Evolutionary conservation across 1,140 invertebrate genomes (phyloP).

Genomic region (Drosophila novamexicana): DNA sequence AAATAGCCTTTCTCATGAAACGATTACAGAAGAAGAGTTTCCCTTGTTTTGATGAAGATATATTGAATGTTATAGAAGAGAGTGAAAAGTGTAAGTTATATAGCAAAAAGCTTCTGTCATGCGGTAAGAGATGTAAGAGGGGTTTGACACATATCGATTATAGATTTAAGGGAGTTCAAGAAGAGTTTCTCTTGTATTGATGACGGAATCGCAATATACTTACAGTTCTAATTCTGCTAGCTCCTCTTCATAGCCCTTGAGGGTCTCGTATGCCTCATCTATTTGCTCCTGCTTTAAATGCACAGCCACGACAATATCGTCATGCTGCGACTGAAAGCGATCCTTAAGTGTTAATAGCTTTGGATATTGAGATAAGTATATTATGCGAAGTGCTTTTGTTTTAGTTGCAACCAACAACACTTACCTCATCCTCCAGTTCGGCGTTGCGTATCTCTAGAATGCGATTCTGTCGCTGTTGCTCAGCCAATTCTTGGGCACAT

Average conservation of each 20-base stretch:
- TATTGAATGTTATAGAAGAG: too few species aligned
- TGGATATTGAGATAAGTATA: too few species aligned
- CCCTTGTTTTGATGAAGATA: too few species aligned
- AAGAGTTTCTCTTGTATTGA: neutral
- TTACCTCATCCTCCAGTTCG: constrained; percentile 36
- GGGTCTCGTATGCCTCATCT: neutral
- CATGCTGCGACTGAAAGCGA: constrained; percentile 22
- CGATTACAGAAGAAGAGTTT: too few species aligned
- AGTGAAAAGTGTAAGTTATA: too few species aligned
- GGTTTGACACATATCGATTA: too few species aligned
- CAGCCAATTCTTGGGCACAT: constrained; percentile 14
- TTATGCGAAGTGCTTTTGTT: too few species aligned
- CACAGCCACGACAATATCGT: constrained; percentile 2
- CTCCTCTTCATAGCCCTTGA: constrained; percentile 26
- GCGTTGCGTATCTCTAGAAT: constrained; percentile 26
- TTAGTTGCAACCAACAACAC: neutral
- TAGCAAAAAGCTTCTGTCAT: too few species aligned
- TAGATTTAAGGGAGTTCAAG: too few species aligned
- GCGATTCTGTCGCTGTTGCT: constrained; percentile 22
- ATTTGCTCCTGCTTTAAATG: constrained; percentile 27
- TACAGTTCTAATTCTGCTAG: constrained; percentile 21
- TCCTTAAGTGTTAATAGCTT: constrained; percentile 27
- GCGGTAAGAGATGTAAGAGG: too few species aligned
- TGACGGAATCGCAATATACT: constrained; percentile 12
- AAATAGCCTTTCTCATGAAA: too few species aligned